Evolutionary conservation across 2,888 invertebrate species (phyloP), one percentile per base, ranked within the genome.

Genomic region (Ormyrus pomaceus): DNA sequence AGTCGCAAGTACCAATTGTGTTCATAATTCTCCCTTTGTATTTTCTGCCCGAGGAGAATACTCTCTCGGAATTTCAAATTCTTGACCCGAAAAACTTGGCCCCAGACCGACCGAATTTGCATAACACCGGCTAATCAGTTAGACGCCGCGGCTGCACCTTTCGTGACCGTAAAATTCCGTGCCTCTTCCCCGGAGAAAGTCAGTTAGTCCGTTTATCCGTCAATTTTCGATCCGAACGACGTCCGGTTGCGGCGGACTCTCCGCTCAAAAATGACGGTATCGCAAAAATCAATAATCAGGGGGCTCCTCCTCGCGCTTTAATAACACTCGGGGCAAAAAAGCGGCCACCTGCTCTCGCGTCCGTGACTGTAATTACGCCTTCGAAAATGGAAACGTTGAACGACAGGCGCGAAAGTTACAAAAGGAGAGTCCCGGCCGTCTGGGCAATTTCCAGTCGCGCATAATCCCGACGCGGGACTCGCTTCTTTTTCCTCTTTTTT

Each of bases 11-110:
- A 59, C 59, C 13, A 19, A 59, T 59, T 59, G 59, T 19, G 19
- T 19, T 19, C 62, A 62, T 62, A 62, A 62, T 62, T 62, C 10
- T n/a, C 46, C 34, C 5, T 62, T 62, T 62, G 10, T 13, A 61
- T 8, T 19, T 61, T 34, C n/a, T 19, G 19, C 9, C 5, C 3
- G 9, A 8, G 13, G 19, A 61, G 9, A 34, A 6, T 8, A 11
- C 46, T 34, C 46, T 4, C 34, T 34, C 6, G 5, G 56, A 56
- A 56, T 56, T 56, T 13, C n/a, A 56, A 56, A 56, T 56, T 56
- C 56, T 56, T 56, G 56, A 56, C 56, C 56, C 13, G n/a, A 56
- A 56, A 56, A n/a, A 56, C 13, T 13, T 56, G 6, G 13, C 56
- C 34, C 34, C 34, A 34, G 34, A 34, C 34, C 34, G 34, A 34